Conservation (phyloP, 2,113 vertebrate species). For the Trogon melanurus region DNA sequence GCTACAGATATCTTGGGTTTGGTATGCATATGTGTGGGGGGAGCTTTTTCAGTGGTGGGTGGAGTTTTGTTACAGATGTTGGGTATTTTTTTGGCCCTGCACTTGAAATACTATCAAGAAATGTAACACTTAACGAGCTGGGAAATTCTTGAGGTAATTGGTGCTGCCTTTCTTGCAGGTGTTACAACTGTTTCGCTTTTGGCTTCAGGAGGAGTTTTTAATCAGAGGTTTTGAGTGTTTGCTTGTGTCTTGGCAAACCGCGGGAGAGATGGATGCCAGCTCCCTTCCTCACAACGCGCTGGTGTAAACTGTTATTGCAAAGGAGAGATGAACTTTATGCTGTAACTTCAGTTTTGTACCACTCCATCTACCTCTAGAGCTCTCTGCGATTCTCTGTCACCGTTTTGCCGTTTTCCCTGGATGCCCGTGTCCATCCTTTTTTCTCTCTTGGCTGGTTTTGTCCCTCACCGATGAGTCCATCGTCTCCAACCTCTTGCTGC, state of each 20-base stretch:
- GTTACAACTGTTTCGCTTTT: background rate
- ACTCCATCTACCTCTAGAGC: background rate
- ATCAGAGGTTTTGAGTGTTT: background rate
- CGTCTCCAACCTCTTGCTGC: background rate
- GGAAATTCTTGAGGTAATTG: slow-evolving; percentile 44
- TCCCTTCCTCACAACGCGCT: background rate
- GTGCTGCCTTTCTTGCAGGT: slow-evolving; percentile 14
- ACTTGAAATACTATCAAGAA: background rate
- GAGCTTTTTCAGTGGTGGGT: background rate
- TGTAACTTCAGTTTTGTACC: background rate
- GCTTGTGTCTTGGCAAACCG: background rate
- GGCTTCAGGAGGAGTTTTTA: background rate
- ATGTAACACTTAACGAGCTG: background rate
- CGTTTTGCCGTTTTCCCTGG: background rate
- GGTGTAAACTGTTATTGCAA: background rate
- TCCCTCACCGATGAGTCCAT: background rate
- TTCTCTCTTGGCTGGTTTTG: background rate
- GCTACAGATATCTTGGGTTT: background rate
- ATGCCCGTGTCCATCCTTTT: background rate
- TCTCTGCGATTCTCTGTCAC: background rate
- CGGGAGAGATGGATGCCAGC: background rate
- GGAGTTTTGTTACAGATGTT: slow-evolving; percentile 2
- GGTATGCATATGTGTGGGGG: background rate
- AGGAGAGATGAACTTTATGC: background rate
- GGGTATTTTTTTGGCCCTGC: background rate